phyloP scores from a whole-genome alignment of 1,140 invertebrate species.

The Microplitis demolitor region DNA sequence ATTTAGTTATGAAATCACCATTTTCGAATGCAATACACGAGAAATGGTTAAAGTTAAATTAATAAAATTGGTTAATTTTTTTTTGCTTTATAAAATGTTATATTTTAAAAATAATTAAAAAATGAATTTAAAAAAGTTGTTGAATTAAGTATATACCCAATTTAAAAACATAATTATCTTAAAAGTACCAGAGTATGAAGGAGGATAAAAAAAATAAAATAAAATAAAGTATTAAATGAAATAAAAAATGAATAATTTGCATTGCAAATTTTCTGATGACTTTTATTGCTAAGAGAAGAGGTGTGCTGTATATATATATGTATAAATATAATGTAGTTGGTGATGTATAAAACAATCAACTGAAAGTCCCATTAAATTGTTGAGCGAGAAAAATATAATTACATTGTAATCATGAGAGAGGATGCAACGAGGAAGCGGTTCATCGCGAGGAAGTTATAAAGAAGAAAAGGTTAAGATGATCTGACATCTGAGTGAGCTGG shows the following conservation, averaged over 20 bases:
- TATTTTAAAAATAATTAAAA: too few species aligned
- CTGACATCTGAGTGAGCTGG: not conserved
- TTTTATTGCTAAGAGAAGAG: not conserved
- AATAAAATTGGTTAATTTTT: too few species aligned
- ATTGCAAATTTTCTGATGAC: not conserved
- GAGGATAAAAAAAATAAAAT: not conserved
- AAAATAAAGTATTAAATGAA: not conserved
- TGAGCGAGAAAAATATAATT: slow-evolving; percentile 11
- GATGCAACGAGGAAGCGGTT: slow-evolving; percentile 18
- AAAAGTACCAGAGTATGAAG: too few species aligned
- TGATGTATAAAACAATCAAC: slow-evolving; percentile 14
- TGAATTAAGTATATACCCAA: too few species aligned
- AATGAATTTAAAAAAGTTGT: too few species aligned
- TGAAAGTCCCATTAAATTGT: slow-evolving; percentile 11
- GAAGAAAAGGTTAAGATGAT: slow-evolving; percentile 18
- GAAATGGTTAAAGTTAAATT: too few species aligned
- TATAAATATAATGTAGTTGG: not conserved
- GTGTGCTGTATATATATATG: not conserved
- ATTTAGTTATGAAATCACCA: too few species aligned
- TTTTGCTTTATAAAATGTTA: too few species aligned
- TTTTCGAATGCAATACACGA: too few species aligned
- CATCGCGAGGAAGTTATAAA: slow-evolving; percentile 8
- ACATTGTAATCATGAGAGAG: slow-evolving; percentile 15
- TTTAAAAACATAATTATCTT: too few species aligned
- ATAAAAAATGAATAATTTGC: not conserved